These are phyloP conservation scores for Mandrillus leucophaeus DNA, from an alignment of 2,113 vertebrate genomes.

Conservation along the genomic window DNA sequence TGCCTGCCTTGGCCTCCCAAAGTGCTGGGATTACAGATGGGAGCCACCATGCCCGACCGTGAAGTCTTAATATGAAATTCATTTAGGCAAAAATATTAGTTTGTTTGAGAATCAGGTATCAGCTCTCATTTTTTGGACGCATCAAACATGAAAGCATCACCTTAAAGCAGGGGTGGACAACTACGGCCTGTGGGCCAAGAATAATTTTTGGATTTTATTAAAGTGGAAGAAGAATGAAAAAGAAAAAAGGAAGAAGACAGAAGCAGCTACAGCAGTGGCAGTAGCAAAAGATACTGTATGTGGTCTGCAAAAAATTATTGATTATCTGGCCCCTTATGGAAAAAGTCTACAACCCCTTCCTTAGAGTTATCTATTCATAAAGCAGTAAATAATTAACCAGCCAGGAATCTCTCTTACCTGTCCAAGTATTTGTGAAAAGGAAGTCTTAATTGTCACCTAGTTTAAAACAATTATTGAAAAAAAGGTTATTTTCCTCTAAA, in stretches of 20 bases:
- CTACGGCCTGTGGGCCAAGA: background rate
- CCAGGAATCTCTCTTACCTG: constrained; percentile 88
- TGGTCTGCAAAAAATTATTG: background rate
- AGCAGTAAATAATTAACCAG: background rate
- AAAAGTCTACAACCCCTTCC: background rate
- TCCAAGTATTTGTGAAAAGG: constrained; percentile 92
- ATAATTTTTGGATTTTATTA: background rate
- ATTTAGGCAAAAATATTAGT: constrained; percentile 30
- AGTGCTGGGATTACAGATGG: too few species aligned
- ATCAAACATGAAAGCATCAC: background rate
- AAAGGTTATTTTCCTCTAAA: constrained; percentile 43
- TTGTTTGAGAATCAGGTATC: background rate
- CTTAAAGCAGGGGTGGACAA: background rate
- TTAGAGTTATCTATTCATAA: background rate
- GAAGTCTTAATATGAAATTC: background rate
- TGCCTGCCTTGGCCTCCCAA: too few species aligned
- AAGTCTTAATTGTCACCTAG: constrained; percentile 92
- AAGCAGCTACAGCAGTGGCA: background rate
- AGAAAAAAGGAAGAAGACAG: background rate
- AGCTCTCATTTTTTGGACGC: background rate
- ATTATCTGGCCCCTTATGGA: background rate
- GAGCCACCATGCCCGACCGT: too few species aligned
- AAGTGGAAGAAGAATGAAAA: background rate
- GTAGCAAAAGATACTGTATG: background rate
- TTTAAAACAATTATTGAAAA: constrained; percentile 57